Evolutionary conservation across 2,797 vertebrate species (phyloP).

Genomic region (Myripristis jacobus): DNA sequence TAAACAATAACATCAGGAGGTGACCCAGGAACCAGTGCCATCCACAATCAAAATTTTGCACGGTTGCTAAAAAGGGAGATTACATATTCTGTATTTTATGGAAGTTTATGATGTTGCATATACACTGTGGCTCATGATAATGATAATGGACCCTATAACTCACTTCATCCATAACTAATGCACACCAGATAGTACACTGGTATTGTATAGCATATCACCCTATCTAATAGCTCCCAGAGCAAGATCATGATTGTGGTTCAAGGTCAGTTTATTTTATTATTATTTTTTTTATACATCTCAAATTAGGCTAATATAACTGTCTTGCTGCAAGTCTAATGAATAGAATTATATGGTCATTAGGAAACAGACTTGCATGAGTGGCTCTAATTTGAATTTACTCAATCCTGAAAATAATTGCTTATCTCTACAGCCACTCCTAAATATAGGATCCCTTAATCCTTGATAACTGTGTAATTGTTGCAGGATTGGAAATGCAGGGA

Average conservation of each 20-base stretch:
- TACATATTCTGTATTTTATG: conserved; percentile 11
- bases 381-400: conserved; percentile 65
- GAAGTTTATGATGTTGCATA: neutral
- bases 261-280: neutral
- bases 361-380: conserved; percentile 38
- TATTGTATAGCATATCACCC: neutral
- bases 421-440: conserved; percentile 66
- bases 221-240: conserved; percentile 20
- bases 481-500: conserved; percentile 64
- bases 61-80: neutral
- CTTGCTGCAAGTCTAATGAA: conserved; percentile 35
- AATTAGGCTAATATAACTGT: conserved; percentile 14
- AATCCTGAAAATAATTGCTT: conserved; percentile 69
- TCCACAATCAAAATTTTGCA: conserved; percentile 7
- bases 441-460: conserved; percentile 75
- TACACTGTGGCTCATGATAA: neutral
- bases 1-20: conserved; percentile 61
- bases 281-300: conserved; percentile 40
- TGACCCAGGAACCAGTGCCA: conserved; percentile 34
- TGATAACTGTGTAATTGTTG: conserved; percentile 74
- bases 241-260: conserved; percentile 30
- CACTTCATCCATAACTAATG: neutral
- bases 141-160: conserved; percentile 4
- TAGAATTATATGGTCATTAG: conserved; percentile 47
- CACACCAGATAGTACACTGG: neutral